Base-by-base conservation (phyloP, 2,113 vertebrate species). In the Gymnorhina tibicen region DNA sequence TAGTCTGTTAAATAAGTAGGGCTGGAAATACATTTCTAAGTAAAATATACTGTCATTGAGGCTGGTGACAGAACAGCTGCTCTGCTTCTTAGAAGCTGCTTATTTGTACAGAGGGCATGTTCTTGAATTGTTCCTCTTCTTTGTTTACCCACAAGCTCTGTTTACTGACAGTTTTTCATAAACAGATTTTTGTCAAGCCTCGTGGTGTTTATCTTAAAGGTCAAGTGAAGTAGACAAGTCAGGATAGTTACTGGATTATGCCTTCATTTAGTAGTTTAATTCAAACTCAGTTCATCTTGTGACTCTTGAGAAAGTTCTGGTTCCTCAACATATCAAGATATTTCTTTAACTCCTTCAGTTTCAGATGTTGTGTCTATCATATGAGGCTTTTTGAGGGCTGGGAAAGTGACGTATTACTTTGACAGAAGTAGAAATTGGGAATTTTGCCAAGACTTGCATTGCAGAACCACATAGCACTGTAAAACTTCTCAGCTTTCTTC, bases 31-130 rank as follows among this genome's bases (percentile, higher is more conserved):
- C 32, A 69, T 87, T 95, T 96, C 28, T 44, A 30, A 85, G 75
- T 91, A 93, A 96, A 80, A 81, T 55, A 83, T 44, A 47, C 95
- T 96, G 87, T 75, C 39, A 23, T 78, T 79, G 83, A 56, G 95
- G 87, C 70, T 85, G 79, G 58, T 86, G 78, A 80, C 81, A 96
- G 70, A 93, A 79, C 95, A 89, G 77, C 56, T 89, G 63, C 11
- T 35, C 1, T 60, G 49, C 26, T 73, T 3, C 78, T 72, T 52
- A 26, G 6, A 15, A 74, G 66, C n/a, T 78, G 85, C 23, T 80
- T 91, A 47, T 94, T 95, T 97, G 27, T 67, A 77, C 72, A 63
- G 55, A 35, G 21, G 37, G 9, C 26, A 5, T n/a, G 50, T 78
- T 92, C 28, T 7, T 70, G 72, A 69, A 28, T 70, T 74, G 27